Evolutionary conservation across 2,888 invertebrate genomes (phyloP).

Genomic region (Polia nebulosa): DNA sequence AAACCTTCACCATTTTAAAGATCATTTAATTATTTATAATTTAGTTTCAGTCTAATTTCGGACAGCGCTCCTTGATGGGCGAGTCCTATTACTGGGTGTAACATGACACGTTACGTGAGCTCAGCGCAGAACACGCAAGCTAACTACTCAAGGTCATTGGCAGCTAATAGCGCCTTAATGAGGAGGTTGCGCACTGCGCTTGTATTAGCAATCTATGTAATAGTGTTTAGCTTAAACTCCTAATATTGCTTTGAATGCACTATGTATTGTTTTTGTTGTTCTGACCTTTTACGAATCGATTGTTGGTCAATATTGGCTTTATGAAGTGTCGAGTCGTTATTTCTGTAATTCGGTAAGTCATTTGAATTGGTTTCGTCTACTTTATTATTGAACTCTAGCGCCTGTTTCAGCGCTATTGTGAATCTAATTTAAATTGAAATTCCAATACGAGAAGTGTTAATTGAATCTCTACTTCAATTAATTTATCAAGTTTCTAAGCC

Average conservation of each 20-base stretch:
- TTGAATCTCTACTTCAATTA: constrained; percentile 14
- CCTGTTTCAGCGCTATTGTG: background rate
- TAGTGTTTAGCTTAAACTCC: constrained; percentile 13
- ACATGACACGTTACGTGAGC: too few species aligned
- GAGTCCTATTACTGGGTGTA: too few species aligned
- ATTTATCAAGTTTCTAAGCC: constrained; percentile 43
- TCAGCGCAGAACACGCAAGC: too few species aligned
- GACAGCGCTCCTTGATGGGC: too few species aligned
- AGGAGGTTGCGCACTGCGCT: constrained; percentile 39
- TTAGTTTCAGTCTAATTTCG: too few species aligned
- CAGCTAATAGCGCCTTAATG: too few species aligned
- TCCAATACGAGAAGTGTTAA: background rate
- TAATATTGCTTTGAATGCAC: constrained; percentile 20
- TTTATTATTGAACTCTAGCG: background rate
- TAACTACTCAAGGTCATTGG: too few species aligned
- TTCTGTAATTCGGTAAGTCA: background rate
- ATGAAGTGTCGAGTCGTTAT: background rate
- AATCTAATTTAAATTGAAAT: constrained; percentile 11
- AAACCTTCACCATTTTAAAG: too few species aligned
- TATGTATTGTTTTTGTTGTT: constrained; percentile 7
- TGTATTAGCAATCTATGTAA: constrained; percentile 28
- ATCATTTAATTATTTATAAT: too few species aligned
- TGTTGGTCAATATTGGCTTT: background rate
- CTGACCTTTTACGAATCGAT: background rate
- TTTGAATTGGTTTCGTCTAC: background rate